Percentiles rank a stretch among this genome's conserved stretches.
Evolutionary conservation across 2,888 invertebrate genomes (phyloP).

Genomic region (Andrena trimmerana): DNA sequence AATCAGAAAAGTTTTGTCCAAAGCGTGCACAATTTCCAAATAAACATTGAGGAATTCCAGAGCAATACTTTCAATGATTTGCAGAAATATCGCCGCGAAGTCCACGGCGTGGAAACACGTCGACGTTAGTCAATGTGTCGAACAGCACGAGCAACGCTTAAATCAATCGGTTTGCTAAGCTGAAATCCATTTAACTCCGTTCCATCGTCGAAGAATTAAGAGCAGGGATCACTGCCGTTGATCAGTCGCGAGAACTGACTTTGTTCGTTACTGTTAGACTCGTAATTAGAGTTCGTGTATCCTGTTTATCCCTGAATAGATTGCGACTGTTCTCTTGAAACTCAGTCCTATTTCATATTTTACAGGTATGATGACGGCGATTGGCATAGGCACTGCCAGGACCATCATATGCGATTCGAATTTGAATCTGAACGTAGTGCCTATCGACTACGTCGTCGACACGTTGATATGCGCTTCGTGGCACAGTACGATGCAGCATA

Average conservation of each 20-base stretch:
- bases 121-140: not conserved
- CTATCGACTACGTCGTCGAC: slow-evolving; percentile 96
- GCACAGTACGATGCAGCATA: slow-evolving; percentile 87
- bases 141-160: not conserved
- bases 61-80: no score
- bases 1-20: no score
- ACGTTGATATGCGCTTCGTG: slow-evolving; percentile 94
- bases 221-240: not conserved
- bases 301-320: not conserved
- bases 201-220: not conserved
- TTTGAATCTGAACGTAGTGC: slow-evolving; percentile 94
- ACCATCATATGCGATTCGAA: slow-evolving; percentile 91
- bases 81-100: no score
- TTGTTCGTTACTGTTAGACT: not conserved
- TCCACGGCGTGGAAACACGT: no score
- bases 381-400: slow-evolving; percentile 93
- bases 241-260: not conserved
- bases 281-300: not conserved
- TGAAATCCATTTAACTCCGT: slow-evolving; percentile 10
- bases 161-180: not conserved
- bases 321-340: not conserved
- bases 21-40: no score
- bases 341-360: slow-evolving; percentile 6
- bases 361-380: slow-evolving; percentile 91
- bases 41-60: no score